Percentiles rank a stretch among this genome's conserved stretches.
Evolutionary conservation across 2,797 vertebrate genomes (phyloP).

Genomic region (Tangara arthus): DNA sequence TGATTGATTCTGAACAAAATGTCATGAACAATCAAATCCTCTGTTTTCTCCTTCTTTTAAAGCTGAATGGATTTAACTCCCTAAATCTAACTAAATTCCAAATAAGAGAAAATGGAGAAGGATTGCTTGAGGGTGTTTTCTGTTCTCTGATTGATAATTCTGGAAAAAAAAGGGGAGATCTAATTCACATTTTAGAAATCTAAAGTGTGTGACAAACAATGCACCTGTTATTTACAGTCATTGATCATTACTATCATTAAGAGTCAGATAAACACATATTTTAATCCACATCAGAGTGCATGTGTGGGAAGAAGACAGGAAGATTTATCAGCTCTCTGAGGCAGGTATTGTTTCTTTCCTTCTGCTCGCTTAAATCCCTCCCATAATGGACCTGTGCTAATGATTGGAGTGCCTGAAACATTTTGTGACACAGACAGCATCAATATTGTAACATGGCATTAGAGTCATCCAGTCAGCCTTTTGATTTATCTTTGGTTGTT

Average conservation of each 20-base stretch:
- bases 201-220: neutral
- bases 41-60: constrained; percentile 41
- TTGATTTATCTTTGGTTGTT: neutral
- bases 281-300: constrained; percentile 11
- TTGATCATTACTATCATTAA: constrained; percentile 25
- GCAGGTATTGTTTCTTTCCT: constrained; percentile 25
- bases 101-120: neutral
- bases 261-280: constrained; percentile 15
- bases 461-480: neutral
- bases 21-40: constrained; percentile 71
- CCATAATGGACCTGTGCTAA: neutral
- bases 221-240: constrained; percentile 2
- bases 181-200: neutral
- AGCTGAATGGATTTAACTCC: constrained; percentile 47
- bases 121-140: neutral
- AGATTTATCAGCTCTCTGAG: constrained; percentile 43
- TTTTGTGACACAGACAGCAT: neutral
- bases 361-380: neutral
- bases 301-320: constrained; percentile 2
- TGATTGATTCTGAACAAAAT: constrained; percentile 74
- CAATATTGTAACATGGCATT: neutral
- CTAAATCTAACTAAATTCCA: constrained; percentile 50
- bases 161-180: neutral
- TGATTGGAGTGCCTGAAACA: constrained; percentile 19
- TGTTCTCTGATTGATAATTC: neutral